A percentile compares a stretch with the other conserved stretches of the same genome.
These are phyloP conservation scores for Muraenolepis orangiensis DNA, from an alignment of 2,797 vertebrate species.

Conservation along the genomic window DNA sequence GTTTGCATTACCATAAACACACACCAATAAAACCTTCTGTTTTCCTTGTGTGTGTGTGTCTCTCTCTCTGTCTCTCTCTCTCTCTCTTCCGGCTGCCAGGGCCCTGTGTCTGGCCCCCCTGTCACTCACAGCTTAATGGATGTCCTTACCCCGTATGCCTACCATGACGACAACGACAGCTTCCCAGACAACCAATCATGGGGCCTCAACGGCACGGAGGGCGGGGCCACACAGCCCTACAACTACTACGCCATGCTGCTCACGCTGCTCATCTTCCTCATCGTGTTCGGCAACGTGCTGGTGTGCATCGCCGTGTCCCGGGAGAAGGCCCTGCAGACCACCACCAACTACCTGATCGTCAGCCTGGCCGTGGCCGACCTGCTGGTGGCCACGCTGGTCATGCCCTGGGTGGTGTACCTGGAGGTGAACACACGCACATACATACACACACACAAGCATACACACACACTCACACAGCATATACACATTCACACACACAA, in stretches of 20 bases:
- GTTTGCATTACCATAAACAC: not conserved
- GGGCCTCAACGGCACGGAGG: slow-evolving; percentile 77
- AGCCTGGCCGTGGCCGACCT: slow-evolving; percentile 95
- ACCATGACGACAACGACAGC: slow-evolving; percentile 82
- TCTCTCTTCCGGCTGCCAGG: slow-evolving; percentile 47
- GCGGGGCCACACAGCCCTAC: slow-evolving; percentile 78
- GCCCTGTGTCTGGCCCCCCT: slow-evolving; percentile 63
- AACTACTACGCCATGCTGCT: slow-evolving; percentile 98
- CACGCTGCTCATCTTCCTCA: slow-evolving; percentile 94
- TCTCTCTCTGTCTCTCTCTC: not conserved
- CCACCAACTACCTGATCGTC: slow-evolving; percentile 98
- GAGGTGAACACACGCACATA: slow-evolving; percentile 72
- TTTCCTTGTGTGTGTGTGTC: not conserved
- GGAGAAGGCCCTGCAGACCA: slow-evolving; percentile 95
- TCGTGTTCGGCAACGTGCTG: slow-evolving; percentile 95
- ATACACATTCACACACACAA: not conserved
- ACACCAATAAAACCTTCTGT: not conserved
- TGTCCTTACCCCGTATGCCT: slow-evolving; percentile 88
- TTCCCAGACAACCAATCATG: slow-evolving; percentile 80
- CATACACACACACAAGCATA: not conserved
- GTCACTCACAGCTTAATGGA: slow-evolving; percentile 85
- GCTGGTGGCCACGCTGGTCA: slow-evolving; percentile 93
- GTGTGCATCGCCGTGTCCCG: slow-evolving; percentile 97
- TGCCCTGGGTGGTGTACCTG: slow-evolving; percentile 97
- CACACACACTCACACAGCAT: not conserved